Base-by-base conservation (phyloP, 2,113 vertebrate genomes). In the Bambusicola thoracicus region DNA sequence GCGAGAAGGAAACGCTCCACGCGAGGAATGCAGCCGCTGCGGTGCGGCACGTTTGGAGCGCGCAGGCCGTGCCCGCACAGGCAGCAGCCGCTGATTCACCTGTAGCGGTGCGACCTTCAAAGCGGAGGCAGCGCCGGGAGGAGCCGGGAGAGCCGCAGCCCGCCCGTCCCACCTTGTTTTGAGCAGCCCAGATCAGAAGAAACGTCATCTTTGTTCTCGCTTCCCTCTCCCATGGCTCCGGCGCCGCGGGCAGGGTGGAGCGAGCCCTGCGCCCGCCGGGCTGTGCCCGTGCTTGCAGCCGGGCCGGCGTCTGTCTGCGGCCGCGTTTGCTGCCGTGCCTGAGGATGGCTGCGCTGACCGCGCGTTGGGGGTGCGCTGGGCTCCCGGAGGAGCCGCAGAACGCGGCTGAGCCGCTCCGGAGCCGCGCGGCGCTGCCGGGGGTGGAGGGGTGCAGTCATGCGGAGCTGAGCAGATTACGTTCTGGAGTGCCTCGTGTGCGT, bases 61-160 rank as follows among this genome's bases (percentile, higher is more conserved):
- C 36, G 6, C 48, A 61, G 7, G 29, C 72, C 30, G 49, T 94
- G 92, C 96, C 87, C 32, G 95, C 95, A 58, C 95, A 82, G 73
- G 95, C 93, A 85, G 15, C 59, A 83, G 72, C 30, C 1, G 49
- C 49, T 97, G 96, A 97, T 76, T 98, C 96, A 97, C 89, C 46
- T 8, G 75, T 62, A 78, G 46, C 85, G 7, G 90, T 83, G 85
- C 46, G 77, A 56, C 22, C 80, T 61, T 83, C 78, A 73, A 43
- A 70, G 76, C 38, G 4, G 72, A 84, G 65, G 70, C 74, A 92
- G 91, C 91, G 92, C 92, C 80, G 95, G 75, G 74, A 66, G 67
- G 63, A 96, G 88, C 49, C 4, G 27, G 89, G n/a, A 88, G 83
- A 88, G 83, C 76, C 4, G 14, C 2, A 43, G 66, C 90, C 92